A percentile compares a stretch with the other conserved stretches of the same genome.
phyloP scores from a whole-genome alignment of 2,797 vertebrate species.

The Adrianichthys oophorus region DNA sequence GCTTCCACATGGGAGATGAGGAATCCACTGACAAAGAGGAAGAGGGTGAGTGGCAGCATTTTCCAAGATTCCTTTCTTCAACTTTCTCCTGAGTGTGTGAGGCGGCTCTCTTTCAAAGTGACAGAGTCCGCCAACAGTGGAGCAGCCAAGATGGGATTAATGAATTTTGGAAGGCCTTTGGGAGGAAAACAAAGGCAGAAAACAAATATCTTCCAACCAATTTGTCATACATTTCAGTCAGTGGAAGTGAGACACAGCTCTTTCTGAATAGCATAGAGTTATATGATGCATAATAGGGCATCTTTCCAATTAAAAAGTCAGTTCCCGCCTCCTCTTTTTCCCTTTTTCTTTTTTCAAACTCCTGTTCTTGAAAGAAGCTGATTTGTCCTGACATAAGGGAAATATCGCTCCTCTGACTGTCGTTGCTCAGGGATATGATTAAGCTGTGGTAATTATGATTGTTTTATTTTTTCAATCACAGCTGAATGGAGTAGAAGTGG shows the following conservation, averaged over 20 bases:
- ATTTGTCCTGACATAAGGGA: slow-evolving; percentile 72
- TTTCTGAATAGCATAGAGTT: slow-evolving; percentile 36
- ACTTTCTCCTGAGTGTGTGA: slow-evolving; percentile 3
- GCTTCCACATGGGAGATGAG: slow-evolving; percentile 64
- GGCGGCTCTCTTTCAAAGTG: background rate
- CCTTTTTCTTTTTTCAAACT: slow-evolving; percentile 16
- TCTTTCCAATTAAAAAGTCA: slow-evolving; percentile 57
- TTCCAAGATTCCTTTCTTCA: slow-evolving; percentile 12
- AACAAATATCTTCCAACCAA: slow-evolving; percentile 13
- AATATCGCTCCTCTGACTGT: slow-evolving; percentile 73
- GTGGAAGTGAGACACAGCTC: slow-evolving; percentile 20
- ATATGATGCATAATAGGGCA: slow-evolving; percentile 37
- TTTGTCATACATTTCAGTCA: slow-evolving; percentile 16
- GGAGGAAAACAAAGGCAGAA: slow-evolving; percentile 8
- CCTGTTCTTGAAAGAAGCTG: slow-evolving; percentile 60
- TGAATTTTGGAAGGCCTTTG: slow-evolving; percentile 3
- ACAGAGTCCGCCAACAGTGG: background rate
- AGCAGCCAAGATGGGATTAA: background rate
- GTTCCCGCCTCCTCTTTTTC: slow-evolving; percentile 34
- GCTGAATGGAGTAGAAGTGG: slow-evolving; percentile 66
- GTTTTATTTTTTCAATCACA: slow-evolving; percentile 73
- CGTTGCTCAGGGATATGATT: slow-evolving; percentile 74
- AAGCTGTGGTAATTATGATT: slow-evolving; percentile 72
- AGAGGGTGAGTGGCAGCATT: slow-evolving; percentile 44
- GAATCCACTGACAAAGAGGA: slow-evolving; percentile 50